Evolutionary conservation across 53 echinoderm and acorn worm genomes (phyloP), one percentile per base, ranked within the genome.

Genomic region (Echinometra lucunter): DNA sequence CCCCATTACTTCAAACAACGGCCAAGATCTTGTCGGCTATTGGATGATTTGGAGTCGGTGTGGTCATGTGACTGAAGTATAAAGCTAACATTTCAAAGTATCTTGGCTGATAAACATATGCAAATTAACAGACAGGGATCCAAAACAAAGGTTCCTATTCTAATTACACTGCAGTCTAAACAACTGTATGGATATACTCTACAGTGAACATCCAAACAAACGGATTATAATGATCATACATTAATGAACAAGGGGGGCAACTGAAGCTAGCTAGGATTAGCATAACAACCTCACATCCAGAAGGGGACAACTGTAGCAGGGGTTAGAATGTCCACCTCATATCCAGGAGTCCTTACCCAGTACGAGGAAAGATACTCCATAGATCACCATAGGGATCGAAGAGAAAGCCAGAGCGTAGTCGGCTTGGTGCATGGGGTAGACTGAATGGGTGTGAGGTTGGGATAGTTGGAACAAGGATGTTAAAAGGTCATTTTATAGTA

Each of bases 361-460:
- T 91, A 57, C 95, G 96, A 89, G 96, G 97, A 58, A 96, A 96
- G 89, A 93, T 95, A 47, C 96, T 96, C 97, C 98, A 97, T 13
- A 96, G 95, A 95, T 98, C 96, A 30, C 96, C 96, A 91, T 97
- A 98, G 91, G 98, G 96, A 94, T 96, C 95, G 94, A 96, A 95
- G 88, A 98, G 94, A 94, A 42, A 58, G 30, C 94, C 94, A 10
- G 94, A 83, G 40, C 85, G 94, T 38, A 83, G 82, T 8, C 94
- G 82, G 66, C 94, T 94, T 28, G 94, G 85, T 25, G 85, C 94
- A n/a, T 83, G 94, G 85, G 94, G 60, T 25, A 83, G 16, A 63
- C 85, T 94, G 91, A 90, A 37, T 88, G 90, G 58, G 45, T 75
- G 81, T 40, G 93, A 80, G 69, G 92, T 93, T 57, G 57, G 66